Evolutionary conservation across 1,140 invertebrate species (phyloP), one percentile per base, ranked within the genome.

Genomic region (Forficula auricularia): DNA sequence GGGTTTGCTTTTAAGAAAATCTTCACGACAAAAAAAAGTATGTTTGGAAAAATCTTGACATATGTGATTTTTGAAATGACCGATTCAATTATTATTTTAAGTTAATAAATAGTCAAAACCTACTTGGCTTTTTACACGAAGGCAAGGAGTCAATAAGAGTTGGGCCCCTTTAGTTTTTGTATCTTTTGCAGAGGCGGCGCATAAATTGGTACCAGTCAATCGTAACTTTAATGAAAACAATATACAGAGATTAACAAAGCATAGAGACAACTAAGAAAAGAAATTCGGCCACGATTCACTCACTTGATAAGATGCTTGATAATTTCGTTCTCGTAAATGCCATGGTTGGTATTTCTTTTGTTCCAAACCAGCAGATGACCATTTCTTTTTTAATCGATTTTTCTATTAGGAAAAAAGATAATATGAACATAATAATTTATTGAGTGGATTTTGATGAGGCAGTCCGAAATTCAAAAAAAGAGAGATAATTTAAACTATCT

Each of bases 141-240:
- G 55, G 59, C 87, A 92, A 36, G 66, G 67, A 31, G 70, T 70
- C 8, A 91, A 60, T 13, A 79, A 60, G 14, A 92, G 54, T 27
- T 64, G 64, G 32, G 81, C 72, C 18, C 82, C 80, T 66, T 82
- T 82, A 19, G 71, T 72, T 57, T 83, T 82, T 19, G 81, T 63
- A 57, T 86, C 79, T 54, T 84, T 84, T 40, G 75, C 74, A 44
- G 77, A 77, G 52, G 85, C 73, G 7, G 88, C 55, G 53, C 88
- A 92, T 2, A 87, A 59, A 9, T 71, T 65, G 0, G 73, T 77
- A 38, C 76, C 73, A 3, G 67, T 60, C 19, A 91, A 57, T 20
- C 75, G 70, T 18, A 91, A 71, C 63, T 84, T 48, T 43, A 57
- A 57, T 13, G 19, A 20, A 40, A 43, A 48, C 44, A 27, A 48